Base-by-base conservation (phyloP, 2,797 vertebrate genomes). In the Falco naumanni region DNA sequence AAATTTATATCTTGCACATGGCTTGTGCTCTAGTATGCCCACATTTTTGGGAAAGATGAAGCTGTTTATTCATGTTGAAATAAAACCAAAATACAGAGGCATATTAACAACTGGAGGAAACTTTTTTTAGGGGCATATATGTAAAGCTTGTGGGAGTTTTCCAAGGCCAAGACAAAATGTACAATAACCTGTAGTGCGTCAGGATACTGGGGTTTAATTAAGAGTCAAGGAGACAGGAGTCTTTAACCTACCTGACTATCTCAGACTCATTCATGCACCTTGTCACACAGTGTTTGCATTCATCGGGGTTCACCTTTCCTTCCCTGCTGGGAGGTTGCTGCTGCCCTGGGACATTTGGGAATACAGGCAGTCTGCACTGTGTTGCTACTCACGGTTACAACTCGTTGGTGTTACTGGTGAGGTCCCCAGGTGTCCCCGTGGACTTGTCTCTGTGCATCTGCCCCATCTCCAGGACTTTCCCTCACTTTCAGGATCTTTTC, bases 371-470 rank as follows among this genome's bases (percentile, higher is more conserved):
- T 28, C 43, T 61, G 24, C 29, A 31, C 31, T 57, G 47, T 63
- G 56, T 22, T 45, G 29, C 41, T 85, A 33, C 43, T 92, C 25
- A 34, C 19, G 39, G 1, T 1, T 21, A 69, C 15, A 69, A 3
- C 18, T n/a, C 34, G 50, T 61, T n/a, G 11, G 19, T 0, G 0
- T 68, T 41, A 33, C 29, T 59, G 60, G 3, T 48, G 20, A 63
- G 7, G 29, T 26, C 16, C 19, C 29, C 59, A 43, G 14, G 3
- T 47, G 26, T 33, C 22, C 22, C 16, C 14, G 11, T 31, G 33
- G 18, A 39, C 31, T 37, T 50, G 14, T 9, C 21, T 64, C 63
- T 4, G 0, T 54, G n/a, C 5, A 19, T 74, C 43, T 86, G 4
- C 12, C 29, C 39, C 15, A 74, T 25, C 11, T 54, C 25, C 41